These are phyloP conservation scores for Rhinoderma darwinii DNA, from an alignment of 2,113 vertebrate species.

Conservation along the genomic window DNA sequence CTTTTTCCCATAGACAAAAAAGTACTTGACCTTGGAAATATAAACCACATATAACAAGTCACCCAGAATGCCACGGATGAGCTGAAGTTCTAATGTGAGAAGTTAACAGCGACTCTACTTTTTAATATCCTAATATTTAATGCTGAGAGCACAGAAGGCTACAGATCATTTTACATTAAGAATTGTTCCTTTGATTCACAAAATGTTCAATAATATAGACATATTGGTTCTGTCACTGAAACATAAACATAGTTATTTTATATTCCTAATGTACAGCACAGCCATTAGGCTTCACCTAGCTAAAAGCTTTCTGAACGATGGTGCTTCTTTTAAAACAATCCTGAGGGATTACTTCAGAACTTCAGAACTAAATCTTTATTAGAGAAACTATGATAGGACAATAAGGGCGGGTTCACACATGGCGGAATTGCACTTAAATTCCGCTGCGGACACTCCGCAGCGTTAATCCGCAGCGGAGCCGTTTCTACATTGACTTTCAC, in stretches of 20 bases:
- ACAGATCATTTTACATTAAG: slow-evolving; percentile 45
- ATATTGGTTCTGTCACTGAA: slow-evolving; percentile 54
- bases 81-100: slow-evolving; percentile 33
- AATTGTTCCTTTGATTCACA: slow-evolving; percentile 46
- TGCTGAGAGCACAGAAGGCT: slow-evolving; percentile 34
- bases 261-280: slow-evolving; percentile 51
- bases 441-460: too few species aligned
- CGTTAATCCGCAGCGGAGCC: too few species aligned
- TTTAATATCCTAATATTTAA: slow-evolving; percentile 53
- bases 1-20: slow-evolving; percentile 31
- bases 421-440: too few species aligned
- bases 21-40: slow-evolving; percentile 44
- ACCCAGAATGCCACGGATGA: slow-evolving; percentile 1
- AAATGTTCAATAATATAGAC: slow-evolving; percentile 56
- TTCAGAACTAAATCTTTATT: slow-evolving; percentile 64
- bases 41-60: slow-evolving; percentile 19
- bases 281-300: slow-evolving; percentile 33
- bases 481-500: too few species aligned
- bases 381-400: slow-evolving; percentile 63
- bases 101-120: slow-evolving; percentile 45
- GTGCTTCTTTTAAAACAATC: slow-evolving; percentile 49
- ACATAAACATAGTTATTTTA: slow-evolving; percentile 59
- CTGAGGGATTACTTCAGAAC: slow-evolving; percentile 50
- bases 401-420: too few species aligned
- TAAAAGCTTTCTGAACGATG: slow-evolving; percentile 56